Evolutionary conservation across 2,797 vertebrate species (phyloP).

Genomic region (Pangasius sanitwongsei): DNA sequence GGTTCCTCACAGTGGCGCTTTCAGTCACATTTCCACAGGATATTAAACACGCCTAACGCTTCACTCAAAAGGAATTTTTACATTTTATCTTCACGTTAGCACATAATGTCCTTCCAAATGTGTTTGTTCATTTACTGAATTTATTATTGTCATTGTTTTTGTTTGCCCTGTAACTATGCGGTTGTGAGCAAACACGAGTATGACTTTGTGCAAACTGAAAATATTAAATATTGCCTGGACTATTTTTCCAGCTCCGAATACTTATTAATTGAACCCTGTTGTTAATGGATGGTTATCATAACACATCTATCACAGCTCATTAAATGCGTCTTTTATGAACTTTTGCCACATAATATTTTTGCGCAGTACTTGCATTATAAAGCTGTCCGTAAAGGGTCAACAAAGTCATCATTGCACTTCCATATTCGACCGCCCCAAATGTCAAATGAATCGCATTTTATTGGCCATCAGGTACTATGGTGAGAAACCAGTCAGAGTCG

Average conservation of each 20-base stretch:
- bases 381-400: background rate
- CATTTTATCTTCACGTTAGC: background rate
- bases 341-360: background rate
- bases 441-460: background rate
- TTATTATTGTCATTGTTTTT: background rate
- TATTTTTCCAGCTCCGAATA: background rate
- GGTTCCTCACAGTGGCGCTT: background rate
- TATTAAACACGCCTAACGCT: background rate
- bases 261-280: background rate
- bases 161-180: no score
- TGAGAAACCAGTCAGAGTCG: background rate
- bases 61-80: background rate
- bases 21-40: background rate
- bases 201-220: background rate
- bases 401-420: background rate
- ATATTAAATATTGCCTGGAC: background rate
- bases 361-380: background rate
- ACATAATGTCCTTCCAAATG: background rate
- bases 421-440: background rate
- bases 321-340: background rate
- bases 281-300: background rate
- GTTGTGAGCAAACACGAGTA: background rate
- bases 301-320: background rate
- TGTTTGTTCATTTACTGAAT: background rate
- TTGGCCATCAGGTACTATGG: background rate